These are phyloP conservation scores for Neolamprologus tretocephalus DNA, from an alignment of 2,113 vertebrate species.

Conservation along the genomic window DNA sequence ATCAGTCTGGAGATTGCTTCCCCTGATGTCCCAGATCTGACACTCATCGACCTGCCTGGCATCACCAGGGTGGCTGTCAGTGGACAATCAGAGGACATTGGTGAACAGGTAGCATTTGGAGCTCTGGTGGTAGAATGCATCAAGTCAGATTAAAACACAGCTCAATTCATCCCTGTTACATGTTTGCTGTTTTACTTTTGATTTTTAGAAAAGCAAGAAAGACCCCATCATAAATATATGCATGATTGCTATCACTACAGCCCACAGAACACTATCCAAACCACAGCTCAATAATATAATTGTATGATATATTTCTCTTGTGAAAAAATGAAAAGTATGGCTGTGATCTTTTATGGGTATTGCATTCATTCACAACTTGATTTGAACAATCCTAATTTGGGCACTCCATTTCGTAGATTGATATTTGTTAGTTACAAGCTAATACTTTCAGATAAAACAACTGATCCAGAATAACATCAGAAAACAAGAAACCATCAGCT, in stretches of 20 bases:
- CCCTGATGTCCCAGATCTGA: constrained; percentile 80
- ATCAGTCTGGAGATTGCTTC: constrained; percentile 81
- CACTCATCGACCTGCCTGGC: constrained; percentile 88
- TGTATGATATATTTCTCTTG: neutral
- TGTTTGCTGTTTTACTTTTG: neutral
- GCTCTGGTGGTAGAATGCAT: neutral
- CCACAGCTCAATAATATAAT: neutral
- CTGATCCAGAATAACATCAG: constrained; percentile 76
- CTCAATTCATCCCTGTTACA: neutral
- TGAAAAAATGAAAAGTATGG: neutral
- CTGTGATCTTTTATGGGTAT: neutral
- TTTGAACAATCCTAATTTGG: neutral
- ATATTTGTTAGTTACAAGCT: neutral
- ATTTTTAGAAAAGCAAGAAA: neutral
- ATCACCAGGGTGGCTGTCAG: constrained; percentile 83
- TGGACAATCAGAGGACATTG: constrained; percentile 80
- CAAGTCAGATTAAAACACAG: neutral
- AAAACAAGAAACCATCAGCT: constrained; percentile 80
- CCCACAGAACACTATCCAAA: neutral
- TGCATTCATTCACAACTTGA: neutral
- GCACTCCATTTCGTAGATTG: neutral
- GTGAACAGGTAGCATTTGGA: constrained; percentile 66
- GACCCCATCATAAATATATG: neutral
- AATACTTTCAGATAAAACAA: constrained; percentile 72
- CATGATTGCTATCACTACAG: neutral